Evolutionary conservation across 1,140 invertebrate species (phyloP).

Genomic region (Drosophila truncata): DNA sequence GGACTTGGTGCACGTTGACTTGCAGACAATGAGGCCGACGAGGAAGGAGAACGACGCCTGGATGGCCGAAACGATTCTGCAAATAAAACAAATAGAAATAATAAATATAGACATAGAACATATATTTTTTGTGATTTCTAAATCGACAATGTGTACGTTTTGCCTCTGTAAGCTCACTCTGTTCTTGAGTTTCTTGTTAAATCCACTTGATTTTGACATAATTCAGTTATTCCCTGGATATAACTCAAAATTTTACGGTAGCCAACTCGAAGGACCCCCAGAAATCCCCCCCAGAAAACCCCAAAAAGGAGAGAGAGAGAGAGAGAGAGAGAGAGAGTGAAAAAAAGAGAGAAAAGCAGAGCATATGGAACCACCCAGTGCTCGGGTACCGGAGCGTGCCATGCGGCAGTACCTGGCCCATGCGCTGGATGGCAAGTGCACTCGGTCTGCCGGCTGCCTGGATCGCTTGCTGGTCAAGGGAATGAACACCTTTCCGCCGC

Average conservation of each 20-base stretch:
- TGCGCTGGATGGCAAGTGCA: neutral
- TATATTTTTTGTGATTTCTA: neutral
- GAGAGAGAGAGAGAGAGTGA: neutral
- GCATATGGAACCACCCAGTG: conserved; percentile 12
- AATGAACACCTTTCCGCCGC: conserved; percentile 49
- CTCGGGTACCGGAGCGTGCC: conserved; percentile 2
- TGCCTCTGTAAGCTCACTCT: neutral
- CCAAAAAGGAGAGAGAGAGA: neutral
- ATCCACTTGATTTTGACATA: conserved; percentile 16
- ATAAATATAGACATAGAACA: neutral
- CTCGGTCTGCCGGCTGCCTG: neutral
- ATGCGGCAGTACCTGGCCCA: conserved; percentile 16
- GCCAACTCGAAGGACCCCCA: conserved; percentile 10
- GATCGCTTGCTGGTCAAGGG: conserved; percentile 27
- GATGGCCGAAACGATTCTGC: conserved; percentile 89
- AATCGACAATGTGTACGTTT: neutral
- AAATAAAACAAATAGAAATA: conserved; percentile 49
- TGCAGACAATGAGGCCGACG: conserved; percentile 88
- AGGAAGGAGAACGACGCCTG: conserved; percentile 89
- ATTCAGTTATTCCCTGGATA: conserved; percentile 23
- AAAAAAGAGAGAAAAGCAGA: neutral
- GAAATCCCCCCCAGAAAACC: neutral
- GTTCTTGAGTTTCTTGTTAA: conserved; percentile 1
- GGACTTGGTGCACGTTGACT: conserved; percentile 88
- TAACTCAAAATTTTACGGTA: conserved; percentile 33